Conservation (phyloP, 1,140 invertebrate species). For the Drosophila baimaii region DNA sequence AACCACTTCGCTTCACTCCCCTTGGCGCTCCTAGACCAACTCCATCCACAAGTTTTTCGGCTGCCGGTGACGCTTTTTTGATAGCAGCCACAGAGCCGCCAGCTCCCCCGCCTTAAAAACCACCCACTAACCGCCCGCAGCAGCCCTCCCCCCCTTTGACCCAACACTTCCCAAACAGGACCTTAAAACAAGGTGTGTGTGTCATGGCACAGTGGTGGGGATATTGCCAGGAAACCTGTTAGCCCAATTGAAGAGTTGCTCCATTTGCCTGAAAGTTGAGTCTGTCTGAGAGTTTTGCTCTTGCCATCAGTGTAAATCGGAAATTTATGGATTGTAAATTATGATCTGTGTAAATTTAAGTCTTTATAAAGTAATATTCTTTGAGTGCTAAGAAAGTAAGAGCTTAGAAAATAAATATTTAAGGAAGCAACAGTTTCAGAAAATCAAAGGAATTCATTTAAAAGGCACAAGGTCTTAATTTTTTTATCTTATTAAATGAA, state of each 20-base stretch:
- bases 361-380: background rate
- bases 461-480: no score
- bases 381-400: background rate
- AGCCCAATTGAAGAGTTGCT: constrained; percentile 18
- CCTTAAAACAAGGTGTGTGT: constrained; percentile 48
- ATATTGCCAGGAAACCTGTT: constrained; percentile 17
- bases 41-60: constrained; percentile 60
- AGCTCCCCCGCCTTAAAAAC: background rate
- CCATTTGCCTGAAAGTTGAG: constrained; percentile 15
- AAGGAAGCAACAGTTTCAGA: background rate
- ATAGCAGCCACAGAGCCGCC: constrained; percentile 46
- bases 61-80: constrained; percentile 70
- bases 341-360: background rate
- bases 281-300: background rate
- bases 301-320: background rate
- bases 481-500: no score
- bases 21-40: constrained; percentile 58
- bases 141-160: constrained; percentile 1
- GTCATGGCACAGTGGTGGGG: constrained; percentile 41
- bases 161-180: background rate
- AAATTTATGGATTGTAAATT: background rate
- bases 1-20: constrained; percentile 34
- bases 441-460: background rate
- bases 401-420: background rate
- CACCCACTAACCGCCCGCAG: background rate